phyloP scores from a whole-genome alignment of 2,113 vertebrate species.

The Lanius ludovicianus region DNA sequence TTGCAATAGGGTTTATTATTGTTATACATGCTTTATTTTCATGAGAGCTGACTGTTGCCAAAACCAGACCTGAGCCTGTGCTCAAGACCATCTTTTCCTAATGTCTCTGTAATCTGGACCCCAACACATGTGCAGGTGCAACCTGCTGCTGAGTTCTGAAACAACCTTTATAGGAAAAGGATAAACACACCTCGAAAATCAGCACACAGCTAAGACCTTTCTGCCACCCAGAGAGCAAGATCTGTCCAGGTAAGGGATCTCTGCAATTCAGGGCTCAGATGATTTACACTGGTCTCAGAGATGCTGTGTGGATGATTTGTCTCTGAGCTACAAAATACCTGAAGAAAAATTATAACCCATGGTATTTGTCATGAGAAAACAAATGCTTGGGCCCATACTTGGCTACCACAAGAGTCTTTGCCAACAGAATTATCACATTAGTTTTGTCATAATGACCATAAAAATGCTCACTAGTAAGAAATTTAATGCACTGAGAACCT shows the following conservation, averaged over 20 bases:
- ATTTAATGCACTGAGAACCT: neutral
- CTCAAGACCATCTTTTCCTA: neutral
- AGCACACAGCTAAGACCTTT: neutral
- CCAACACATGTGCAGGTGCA: neutral
- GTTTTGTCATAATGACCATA: neutral
- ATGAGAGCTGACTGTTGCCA: neutral
- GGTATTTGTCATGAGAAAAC: neutral
- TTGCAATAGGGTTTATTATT: neutral
- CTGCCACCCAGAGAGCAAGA: neutral
- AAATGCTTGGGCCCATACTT: neutral
- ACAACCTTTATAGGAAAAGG: neutral
- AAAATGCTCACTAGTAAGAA: neutral
- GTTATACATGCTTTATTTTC: neutral
- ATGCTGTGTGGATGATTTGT: neutral
- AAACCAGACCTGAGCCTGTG: neutral
- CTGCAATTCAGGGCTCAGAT: neutral
- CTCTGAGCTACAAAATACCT: neutral
- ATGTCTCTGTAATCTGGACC: neutral
- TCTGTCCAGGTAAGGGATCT: neutral
- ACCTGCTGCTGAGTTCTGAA: neutral
- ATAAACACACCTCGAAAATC: neutral
- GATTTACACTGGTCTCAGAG: neutral
- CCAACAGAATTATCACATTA: neutral
- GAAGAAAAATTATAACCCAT: neutral
- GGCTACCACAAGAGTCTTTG: neutral